Evolutionary conservation across 1,140 invertebrate genomes (phyloP).

Genomic region (Anastrepha ludens): DNA sequence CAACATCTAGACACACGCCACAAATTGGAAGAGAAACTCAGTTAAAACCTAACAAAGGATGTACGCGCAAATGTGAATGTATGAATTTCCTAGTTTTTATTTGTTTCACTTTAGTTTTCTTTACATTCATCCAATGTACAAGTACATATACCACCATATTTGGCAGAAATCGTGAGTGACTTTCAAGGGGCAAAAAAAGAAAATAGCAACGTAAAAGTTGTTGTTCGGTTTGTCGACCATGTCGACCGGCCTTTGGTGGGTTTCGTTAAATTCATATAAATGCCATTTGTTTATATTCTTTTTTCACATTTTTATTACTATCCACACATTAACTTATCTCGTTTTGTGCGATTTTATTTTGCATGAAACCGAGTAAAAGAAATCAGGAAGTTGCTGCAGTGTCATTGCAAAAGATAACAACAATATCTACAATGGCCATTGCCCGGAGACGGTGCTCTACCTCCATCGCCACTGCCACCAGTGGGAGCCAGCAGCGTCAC

Average conservation of each 20-base stretch:
- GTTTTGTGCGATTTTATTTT: neutral
- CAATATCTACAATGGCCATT: slow-evolving; percentile 1
- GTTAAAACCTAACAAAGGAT: too few species aligned
- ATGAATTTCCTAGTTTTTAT: too few species aligned
- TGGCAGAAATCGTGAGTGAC: neutral
- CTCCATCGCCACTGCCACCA: neutral
- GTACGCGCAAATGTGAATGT: too few species aligned
- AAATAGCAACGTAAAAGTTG: neutral
- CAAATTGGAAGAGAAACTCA: too few species aligned
- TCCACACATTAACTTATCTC: neutral
- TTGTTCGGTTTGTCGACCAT: neutral
- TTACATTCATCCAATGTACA: too few species aligned
- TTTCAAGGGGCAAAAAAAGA: neutral
- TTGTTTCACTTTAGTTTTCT: too few species aligned
- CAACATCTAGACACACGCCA: too few species aligned
- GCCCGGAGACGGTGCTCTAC: neutral
- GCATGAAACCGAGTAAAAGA: neutral
- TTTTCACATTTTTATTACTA: neutral
- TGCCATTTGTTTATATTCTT: neutral
- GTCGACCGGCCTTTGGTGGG: too few species aligned
- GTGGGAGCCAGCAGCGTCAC: neutral
- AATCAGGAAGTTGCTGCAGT: slow-evolving; percentile 16
- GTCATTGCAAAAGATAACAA: neutral
- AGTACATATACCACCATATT: neutral
- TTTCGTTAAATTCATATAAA: neutral